These are phyloP conservation scores for Hemibates koningsi DNA, from an alignment of 2,113 vertebrate species.

Conservation along the genomic window DNA sequence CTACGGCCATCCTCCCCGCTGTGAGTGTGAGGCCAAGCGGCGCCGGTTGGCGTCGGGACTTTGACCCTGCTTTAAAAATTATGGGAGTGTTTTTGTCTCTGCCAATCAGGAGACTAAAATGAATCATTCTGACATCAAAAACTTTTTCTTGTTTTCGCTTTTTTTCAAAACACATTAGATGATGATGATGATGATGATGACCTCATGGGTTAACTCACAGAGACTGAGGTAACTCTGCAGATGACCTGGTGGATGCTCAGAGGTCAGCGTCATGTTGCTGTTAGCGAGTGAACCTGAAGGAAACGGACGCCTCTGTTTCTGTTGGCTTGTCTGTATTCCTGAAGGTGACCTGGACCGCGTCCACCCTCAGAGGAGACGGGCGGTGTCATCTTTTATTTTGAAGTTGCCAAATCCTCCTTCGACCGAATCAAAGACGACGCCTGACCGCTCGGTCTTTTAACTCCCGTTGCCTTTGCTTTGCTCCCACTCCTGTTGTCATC, in stretches of 20 bases:
- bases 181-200: background rate
- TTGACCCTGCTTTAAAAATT: background rate
- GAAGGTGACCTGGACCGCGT: background rate
- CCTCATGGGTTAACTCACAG: background rate
- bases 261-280: background rate
- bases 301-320: background rate
- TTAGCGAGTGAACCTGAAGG: background rate
- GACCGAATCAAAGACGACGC: background rate
- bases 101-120: background rate
- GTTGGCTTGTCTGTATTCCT: background rate
- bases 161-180: background rate
- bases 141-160: fast-evolving
- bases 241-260: background rate
- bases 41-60: fast-evolving
- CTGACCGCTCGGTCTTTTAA: background rate
- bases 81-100: background rate
- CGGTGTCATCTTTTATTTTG: background rate
- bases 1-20: background rate
- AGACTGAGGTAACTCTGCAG: background rate
- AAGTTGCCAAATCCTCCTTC: background rate
- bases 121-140: background rate
- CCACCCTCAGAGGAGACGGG: background rate
- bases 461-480: conserved; percentile 33
- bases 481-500: conserved; percentile 43
- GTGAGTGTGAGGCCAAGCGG: background rate